Conservation (phyloP, 2,113 vertebrate genomes). For the Platanista minor region DNA sequence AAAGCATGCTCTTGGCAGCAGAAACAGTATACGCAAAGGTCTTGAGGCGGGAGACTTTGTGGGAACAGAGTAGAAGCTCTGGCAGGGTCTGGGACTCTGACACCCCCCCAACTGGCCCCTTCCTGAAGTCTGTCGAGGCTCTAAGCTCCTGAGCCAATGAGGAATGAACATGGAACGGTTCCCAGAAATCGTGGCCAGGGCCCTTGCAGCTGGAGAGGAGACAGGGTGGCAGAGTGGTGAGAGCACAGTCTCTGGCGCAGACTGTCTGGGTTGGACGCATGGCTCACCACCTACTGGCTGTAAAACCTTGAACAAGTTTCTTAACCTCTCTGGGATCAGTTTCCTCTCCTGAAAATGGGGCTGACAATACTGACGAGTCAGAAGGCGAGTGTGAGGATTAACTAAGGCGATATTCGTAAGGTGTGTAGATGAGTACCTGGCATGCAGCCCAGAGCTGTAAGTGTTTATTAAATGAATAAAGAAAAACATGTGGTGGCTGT, state of each 20-base stretch:
- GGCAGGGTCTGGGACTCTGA: background rate
- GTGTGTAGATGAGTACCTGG: background rate
- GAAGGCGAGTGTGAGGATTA: background rate
- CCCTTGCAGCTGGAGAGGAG: background rate
- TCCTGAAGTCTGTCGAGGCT: background rate
- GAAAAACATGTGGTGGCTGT: background rate
- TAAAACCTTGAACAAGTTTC: background rate
- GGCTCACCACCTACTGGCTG: background rate
- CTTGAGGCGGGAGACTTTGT: background rate
- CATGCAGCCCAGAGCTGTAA: constrained; percentile 8
- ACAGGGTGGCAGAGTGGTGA: accelerated
- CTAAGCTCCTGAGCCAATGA: background rate
- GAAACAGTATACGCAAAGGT: background rate
- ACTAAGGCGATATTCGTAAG: background rate
- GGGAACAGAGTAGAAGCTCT: background rate
- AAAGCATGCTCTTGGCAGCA: background rate
- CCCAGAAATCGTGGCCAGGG: background rate
- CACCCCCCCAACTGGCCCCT: background rate
- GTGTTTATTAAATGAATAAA: constrained; percentile 24
- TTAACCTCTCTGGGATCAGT: background rate
- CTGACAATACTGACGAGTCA: background rate
- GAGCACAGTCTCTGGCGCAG: background rate
- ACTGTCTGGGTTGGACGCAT: too few relatives aligned
- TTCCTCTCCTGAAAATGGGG: background rate
- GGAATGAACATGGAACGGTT: background rate